Conservation (phyloP, 2,888 invertebrate genomes). For the Platycheirus rosarum region DNA sequence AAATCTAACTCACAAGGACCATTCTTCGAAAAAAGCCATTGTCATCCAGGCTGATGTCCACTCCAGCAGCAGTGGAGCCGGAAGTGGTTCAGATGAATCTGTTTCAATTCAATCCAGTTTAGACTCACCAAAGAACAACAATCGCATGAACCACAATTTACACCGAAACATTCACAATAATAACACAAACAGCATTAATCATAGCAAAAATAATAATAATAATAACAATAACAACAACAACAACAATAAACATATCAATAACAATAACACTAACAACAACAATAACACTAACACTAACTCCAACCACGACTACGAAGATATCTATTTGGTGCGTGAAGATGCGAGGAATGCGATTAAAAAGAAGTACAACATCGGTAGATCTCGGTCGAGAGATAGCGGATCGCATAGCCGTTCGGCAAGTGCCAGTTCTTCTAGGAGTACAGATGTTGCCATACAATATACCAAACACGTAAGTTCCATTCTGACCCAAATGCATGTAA, state of each 20-base stretch:
- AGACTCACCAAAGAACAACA: slow-evolving; percentile 80
- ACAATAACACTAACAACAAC: slow-evolving; percentile 70
- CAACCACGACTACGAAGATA: slow-evolving; percentile 91
- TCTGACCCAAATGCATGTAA: slow-evolving; percentile 59
- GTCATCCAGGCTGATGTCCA: slow-evolving; percentile 94
- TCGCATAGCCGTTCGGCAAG: slow-evolving; percentile 90
- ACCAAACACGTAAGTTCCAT: slow-evolving; percentile 80
- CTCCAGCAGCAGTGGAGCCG: slow-evolving; percentile 87
- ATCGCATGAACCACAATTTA: slow-evolving; percentile 77
- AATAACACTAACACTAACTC: slow-evolving; percentile 74
- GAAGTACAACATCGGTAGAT: slow-evolving; percentile 82
- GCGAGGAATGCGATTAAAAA: slow-evolving; percentile 79
- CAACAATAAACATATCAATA: slow-evolving; percentile 74
- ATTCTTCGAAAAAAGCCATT: slow-evolving; percentile 81
- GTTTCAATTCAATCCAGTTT: slow-evolving; percentile 84
- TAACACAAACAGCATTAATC: slow-evolving; percentile 50
- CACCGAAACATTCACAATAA: slow-evolving; percentile 75
- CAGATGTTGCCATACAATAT: slow-evolving; percentile 82
- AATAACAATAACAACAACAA: slow-evolving; percentile 54
- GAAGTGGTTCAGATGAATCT: slow-evolving; percentile 85
- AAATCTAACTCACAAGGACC: slow-evolving; percentile 76
- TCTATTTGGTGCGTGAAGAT: slow-evolving; percentile 88
- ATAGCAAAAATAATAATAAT: slow-evolving; percentile 71
- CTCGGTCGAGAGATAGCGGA: slow-evolving; percentile 87
- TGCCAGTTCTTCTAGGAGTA: slow-evolving; percentile 84